Conservation (phyloP, 2,113 vertebrate genomes). For the Syngnathus floridae region DNA sequence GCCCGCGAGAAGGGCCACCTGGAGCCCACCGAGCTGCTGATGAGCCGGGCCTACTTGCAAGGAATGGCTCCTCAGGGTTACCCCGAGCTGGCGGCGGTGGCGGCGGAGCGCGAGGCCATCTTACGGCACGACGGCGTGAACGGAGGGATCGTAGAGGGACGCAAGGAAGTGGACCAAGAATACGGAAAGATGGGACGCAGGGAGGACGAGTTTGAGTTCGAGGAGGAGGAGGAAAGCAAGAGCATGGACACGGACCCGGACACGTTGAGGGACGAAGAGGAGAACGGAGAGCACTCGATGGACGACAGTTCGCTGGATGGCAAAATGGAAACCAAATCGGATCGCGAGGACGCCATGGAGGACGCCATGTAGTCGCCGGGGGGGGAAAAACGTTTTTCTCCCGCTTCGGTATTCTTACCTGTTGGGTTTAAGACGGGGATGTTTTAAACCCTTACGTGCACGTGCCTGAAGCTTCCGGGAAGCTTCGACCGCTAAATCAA, state of each 20-base stretch:
- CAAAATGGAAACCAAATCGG: slow-evolving; percentile 99
- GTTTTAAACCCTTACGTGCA: slow-evolving; percentile 90
- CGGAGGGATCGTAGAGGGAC: slow-evolving; percentile 84
- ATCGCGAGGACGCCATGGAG: slow-evolving; percentile 96
- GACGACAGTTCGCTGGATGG: slow-evolving; percentile 98
- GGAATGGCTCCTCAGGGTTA: slow-evolving; percentile 93
- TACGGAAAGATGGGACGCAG: slow-evolving; percentile 86
- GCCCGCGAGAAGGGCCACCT: slow-evolving; percentile 93
- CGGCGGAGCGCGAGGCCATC: slow-evolving; percentile 88
- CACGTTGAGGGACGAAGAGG: slow-evolving; percentile 95
- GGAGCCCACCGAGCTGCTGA: slow-evolving; percentile 94
- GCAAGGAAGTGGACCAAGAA: slow-evolving; percentile 85
- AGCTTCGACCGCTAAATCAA: slow-evolving; percentile 76
- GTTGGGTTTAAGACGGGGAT: slow-evolving; percentile 82
- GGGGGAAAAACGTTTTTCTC: slow-evolving; percentile 25
- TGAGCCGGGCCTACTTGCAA: slow-evolving; percentile 95
- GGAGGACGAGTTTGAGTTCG: slow-evolving; percentile 89
- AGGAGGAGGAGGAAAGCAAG: slow-evolving; percentile 97
- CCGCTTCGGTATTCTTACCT: slow-evolving; percentile 80
- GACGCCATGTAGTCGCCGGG: slow-evolving; percentile 89
- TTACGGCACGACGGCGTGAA: slow-evolving; percentile 80
- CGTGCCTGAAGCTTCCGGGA: slow-evolving; percentile 99
- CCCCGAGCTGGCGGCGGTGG: slow-evolving; percentile 93
- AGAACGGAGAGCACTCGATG: slow-evolving; percentile 96
- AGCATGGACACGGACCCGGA: slow-evolving; percentile 98